Evolutionary conservation across 2,113 vertebrate species (phyloP).

Genomic region (Pseudopipra pipra): DNA sequence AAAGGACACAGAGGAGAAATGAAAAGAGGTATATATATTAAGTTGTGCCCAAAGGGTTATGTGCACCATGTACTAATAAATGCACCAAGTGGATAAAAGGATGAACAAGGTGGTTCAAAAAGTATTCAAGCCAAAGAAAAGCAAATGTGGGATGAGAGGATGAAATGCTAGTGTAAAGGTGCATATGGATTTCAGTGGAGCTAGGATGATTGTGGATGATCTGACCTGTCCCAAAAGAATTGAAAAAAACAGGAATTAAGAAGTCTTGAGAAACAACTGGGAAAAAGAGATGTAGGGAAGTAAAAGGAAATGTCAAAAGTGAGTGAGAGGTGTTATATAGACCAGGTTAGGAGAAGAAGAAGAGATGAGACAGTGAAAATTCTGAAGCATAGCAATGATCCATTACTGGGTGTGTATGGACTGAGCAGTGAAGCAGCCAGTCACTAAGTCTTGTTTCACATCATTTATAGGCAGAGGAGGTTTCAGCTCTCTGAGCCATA

Average conservation of each 20-base stretch:
- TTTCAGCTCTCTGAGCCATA: background rate
- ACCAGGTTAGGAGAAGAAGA: background rate
- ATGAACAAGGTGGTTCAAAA: slow-evolving; percentile 33
- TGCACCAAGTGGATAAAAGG: background rate
- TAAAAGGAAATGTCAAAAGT: background rate
- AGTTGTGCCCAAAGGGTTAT: slow-evolving; percentile 49
- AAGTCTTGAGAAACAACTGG: background rate
- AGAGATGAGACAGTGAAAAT: background rate
- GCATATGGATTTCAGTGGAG: background rate
- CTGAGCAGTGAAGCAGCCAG: fast-evolving
- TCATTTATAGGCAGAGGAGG: background rate
- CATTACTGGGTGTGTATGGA: background rate
- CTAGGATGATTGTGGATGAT: background rate
- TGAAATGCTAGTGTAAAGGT: background rate
- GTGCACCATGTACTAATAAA: slow-evolving; percentile 58
- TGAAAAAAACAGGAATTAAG: background rate
- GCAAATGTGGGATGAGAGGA: background rate
- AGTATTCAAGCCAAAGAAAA: slow-evolving; percentile 15
- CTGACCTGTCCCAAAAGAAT: background rate
- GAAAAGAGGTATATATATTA: slow-evolving; percentile 44
- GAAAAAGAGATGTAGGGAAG: background rate
- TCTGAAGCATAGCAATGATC: background rate
- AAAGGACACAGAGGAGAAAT: slow-evolving; percentile 63
- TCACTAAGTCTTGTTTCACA: background rate
- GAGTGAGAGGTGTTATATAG: background rate